Evolutionary conservation across 2,113 vertebrate genomes (phyloP).

Genomic region (Pelvicachromis taeniatus): DNA sequence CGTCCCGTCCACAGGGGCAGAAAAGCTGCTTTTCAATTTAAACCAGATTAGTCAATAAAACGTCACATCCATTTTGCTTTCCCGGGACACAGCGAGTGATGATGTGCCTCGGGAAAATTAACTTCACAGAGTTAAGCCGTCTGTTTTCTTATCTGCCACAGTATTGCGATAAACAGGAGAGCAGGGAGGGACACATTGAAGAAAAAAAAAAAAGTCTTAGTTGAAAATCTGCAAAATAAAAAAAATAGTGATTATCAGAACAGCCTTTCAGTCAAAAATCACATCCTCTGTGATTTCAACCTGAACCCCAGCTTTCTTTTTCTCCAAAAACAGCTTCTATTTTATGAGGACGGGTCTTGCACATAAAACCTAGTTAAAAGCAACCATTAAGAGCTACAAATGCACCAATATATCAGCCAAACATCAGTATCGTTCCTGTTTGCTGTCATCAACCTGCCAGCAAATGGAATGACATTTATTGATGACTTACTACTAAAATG

Average conservation of each 20-base stretch:
- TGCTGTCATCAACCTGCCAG: not conserved
- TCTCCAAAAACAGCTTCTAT: not conserved
- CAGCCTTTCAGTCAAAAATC: not conserved
- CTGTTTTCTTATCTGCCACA: not conserved
- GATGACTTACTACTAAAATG: not conserved
- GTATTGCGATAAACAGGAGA: not conserved
- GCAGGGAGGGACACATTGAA: not conserved
- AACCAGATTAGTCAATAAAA: conserved; percentile 56
- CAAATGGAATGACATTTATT: not conserved
- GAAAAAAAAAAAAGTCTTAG: not conserved
- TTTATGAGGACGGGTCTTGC: not conserved
- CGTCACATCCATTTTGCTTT: conserved; percentile 16
- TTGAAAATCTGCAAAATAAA: not conserved
- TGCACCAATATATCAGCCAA: not conserved
- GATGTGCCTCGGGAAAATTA: conserved; percentile 16
- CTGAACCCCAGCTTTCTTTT: not conserved
- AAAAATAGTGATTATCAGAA: not conserved
- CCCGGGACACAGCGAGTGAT: conserved; percentile 3
- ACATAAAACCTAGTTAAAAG: not conserved
- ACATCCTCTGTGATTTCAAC: not conserved
- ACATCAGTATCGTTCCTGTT: not conserved
- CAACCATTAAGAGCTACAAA: not conserved
- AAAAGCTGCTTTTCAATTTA: conserved; percentile 57
- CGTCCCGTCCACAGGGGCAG: not conserved
- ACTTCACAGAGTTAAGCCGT: not conserved